phyloP scores from a whole-genome alignment of 2,888 invertebrate genomes.

The Molorchus minor region DNA sequence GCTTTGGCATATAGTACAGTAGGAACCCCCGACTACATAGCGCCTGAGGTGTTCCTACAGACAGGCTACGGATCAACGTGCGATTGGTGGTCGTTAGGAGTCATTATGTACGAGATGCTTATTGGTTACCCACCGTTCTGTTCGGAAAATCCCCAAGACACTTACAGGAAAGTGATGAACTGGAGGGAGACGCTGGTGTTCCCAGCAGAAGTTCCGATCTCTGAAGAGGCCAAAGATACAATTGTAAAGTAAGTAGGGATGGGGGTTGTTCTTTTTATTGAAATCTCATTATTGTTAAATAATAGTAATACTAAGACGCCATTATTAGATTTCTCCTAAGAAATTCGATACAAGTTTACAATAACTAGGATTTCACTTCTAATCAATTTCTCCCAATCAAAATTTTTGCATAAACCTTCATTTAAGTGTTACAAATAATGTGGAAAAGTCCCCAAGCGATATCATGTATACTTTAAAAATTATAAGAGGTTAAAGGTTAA shows the following conservation, averaged over 20 bases:
- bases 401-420: too few relatives aligned
- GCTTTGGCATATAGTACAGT: conserved; percentile 94
- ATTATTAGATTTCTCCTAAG: too few relatives aligned
- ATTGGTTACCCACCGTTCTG: conserved; percentile 99
- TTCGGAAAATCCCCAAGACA: conserved; percentile 97
- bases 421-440: too few relatives aligned
- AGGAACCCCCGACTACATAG: conserved; percentile 99
- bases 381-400: too few relatives aligned
- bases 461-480: too few relatives aligned
- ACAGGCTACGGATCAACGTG: conserved; percentile 98
- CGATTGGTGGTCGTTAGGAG: conserved; percentile 99
- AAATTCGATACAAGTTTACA: too few relatives aligned
- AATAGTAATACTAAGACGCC: too few relatives aligned
- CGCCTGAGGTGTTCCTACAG: conserved; percentile 98
- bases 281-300: too few relatives aligned
- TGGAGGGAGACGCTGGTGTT: conserved; percentile 99
- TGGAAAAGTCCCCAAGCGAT: too few relatives aligned
- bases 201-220: conserved; percentile 99
- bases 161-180: conserved; percentile 98
- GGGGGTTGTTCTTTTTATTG: too few relatives aligned
- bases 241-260: conserved; percentile 73
- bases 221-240: conserved; percentile 95
- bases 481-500: too few relatives aligned
- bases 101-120: conserved; percentile 99
- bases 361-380: too few relatives aligned